A percentile compares a stretch with the other conserved stretches of the same genome.
These are phyloP conservation scores for Spisula solida DNA, from an alignment of 2,888 invertebrate genomes.

Conservation along the genomic window DNA sequence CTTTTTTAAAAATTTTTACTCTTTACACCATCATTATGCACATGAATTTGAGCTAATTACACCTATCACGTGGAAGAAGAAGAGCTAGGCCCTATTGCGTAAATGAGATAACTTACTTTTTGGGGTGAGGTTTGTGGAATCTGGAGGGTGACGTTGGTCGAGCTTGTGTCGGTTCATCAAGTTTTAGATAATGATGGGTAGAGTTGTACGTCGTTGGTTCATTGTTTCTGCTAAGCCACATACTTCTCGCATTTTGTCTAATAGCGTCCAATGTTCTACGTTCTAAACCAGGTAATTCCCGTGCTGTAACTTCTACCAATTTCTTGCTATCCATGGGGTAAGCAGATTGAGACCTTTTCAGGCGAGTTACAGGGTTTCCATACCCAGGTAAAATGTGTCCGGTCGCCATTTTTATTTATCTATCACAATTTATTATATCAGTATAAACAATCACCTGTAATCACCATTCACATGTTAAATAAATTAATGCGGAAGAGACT, in stretches of 20 bases:
- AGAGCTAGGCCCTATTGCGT: no score
- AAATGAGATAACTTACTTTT: conserved; percentile 77
- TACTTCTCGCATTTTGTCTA: conserved; percentile 75
- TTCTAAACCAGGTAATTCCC: conserved; percentile 69
- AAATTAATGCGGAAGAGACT: background rate
- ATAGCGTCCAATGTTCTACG: conserved; percentile 76
- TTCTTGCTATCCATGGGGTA: conserved; percentile 78
- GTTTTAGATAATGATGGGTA: conserved; percentile 71
- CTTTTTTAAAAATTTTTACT: no score
- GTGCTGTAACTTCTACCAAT: conserved; percentile 69
- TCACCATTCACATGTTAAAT: conserved; percentile 14
- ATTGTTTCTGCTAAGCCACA: conserved; percentile 76
- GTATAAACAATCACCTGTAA: background rate
- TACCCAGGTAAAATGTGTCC: conserved; percentile 84
- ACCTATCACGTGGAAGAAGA: no score
- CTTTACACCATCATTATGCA: no score
- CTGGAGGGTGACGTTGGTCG: conserved; percentile 81
- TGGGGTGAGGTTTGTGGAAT: conserved; percentile 84
- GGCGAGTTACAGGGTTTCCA: conserved; percentile 79
- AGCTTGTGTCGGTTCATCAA: conserved; percentile 73
- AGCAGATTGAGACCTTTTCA: conserved; percentile 77
- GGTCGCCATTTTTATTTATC: conserved; percentile 78
- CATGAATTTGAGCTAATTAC: no score
- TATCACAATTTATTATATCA: background rate
- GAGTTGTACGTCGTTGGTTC: conserved; percentile 80